Conservation (phyloP, 1,140 invertebrate species). For the Caenorhabditis tropicalis region DNA sequence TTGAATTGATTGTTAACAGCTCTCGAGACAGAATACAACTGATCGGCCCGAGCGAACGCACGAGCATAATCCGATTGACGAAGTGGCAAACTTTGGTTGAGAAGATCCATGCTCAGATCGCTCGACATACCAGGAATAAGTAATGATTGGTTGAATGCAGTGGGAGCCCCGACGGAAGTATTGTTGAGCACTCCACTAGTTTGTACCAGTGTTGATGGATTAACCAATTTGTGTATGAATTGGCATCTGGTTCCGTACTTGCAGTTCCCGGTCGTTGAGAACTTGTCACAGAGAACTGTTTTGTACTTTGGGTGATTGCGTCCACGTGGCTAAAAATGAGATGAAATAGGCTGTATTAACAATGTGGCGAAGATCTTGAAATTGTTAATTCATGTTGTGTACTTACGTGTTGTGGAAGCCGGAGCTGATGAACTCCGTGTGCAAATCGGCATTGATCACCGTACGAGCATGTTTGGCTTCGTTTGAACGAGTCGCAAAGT, state of each 20-base stretch:
- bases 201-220: not conserved
- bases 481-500: slow-evolving; percentile 91
- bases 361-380: not conserved
- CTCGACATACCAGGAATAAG: not conserved
- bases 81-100: slow-evolving; percentile 4
- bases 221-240: slow-evolving; percentile 41
- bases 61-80: not conserved
- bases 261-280: slow-evolving; percentile 41
- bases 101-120: slow-evolving; percentile 21
- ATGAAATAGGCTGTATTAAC: not conserved
- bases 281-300: slow-evolving; percentile 53
- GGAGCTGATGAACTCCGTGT: slow-evolving; percentile 87
- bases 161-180: not conserved
- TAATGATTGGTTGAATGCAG: not conserved
- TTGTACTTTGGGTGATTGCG: slow-evolving; percentile 53
- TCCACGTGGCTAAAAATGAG: slow-evolving; percentile 59
- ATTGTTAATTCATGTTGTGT: not conserved
- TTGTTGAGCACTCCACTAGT: not conserved
- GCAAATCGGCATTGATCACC: slow-evolving; percentile 98
- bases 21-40: not conserved
- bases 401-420: slow-evolving; percentile 69
- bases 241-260: slow-evolving; percentile 35
- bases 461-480: slow-evolving; percentile 94
- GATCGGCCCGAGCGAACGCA: slow-evolving; percentile 2
- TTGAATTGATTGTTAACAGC: not conserved